phyloP scores from a whole-genome alignment of 2,797 vertebrate species.

The Trematomus bernacchii region DNA sequence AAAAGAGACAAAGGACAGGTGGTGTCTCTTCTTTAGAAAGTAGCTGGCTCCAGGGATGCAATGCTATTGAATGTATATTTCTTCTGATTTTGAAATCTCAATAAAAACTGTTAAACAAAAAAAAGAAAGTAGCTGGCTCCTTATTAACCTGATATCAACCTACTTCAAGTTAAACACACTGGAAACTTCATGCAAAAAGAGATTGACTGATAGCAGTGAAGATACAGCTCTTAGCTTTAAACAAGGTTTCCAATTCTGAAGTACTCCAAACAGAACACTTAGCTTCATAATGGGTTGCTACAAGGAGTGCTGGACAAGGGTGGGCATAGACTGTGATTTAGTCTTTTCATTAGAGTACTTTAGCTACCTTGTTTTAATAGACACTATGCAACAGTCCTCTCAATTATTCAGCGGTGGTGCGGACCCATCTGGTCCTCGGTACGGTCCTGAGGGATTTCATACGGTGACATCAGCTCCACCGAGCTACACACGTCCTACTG shows the following conservation, averaged over 20 bases:
- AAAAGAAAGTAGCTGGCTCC: conserved; percentile 28
- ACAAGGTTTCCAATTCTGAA: conserved; percentile 17
- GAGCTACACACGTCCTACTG: conserved; percentile 45
- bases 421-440: conserved; percentile 66
- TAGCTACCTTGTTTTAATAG: conserved; percentile 37
- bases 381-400: conserved; percentile 40
- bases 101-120: too few relatives aligned
- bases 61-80: too few relatives aligned
- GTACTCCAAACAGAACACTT: conserved; percentile 40
- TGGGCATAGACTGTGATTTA: conserved; percentile 32
- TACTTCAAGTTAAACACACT: conserved; percentile 39
- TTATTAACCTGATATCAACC: conserved; percentile 25
- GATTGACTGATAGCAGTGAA: conserved; percentile 14
- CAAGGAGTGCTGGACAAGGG: conserved; percentile 27
- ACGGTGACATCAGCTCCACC: conserved; percentile 69
- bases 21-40: conserved; percentile 18
- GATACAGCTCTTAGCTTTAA: conserved; percentile 45
- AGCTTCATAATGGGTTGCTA: conserved; percentile 39
- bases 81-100: too few relatives aligned
- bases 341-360: conserved; percentile 43
- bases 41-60: conserved; percentile 29
- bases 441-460: conserved; percentile 52
- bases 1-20: conserved; percentile 6
- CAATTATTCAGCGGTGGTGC: conserved; percentile 71
- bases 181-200: conserved; percentile 26